Percentiles rank a stretch among this genome's conserved stretches.
phyloP scores from a whole-genome alignment of 1,140 invertebrate genomes.

The Zaprionus capensis region DNA sequence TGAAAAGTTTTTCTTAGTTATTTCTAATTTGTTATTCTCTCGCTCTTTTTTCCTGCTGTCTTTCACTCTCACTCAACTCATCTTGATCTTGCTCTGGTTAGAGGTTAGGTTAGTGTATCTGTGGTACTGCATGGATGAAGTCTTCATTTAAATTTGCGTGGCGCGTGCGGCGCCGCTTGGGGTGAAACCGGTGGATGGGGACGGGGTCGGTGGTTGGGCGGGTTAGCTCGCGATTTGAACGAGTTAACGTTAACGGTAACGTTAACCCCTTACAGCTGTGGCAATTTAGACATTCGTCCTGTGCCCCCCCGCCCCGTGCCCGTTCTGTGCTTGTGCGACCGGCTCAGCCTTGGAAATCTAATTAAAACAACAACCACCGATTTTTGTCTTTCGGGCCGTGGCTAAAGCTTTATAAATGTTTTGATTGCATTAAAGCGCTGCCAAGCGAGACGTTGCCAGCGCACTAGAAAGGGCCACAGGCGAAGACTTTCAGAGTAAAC shows the following conservation, averaged over 20 bases:
- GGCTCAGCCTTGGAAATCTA: constrained; percentile 76
- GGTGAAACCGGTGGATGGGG: constrained; percentile 23
- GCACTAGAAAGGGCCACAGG: background rate
- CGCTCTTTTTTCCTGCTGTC: background rate
- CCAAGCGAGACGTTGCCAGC: constrained; percentile 65
- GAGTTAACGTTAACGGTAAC: constrained; percentile 61
- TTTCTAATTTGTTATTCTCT: background rate
- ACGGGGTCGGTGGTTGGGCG: background rate
- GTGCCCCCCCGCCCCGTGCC: constrained; percentile 5
- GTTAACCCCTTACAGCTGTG: constrained; percentile 80
- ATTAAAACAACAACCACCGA: constrained; percentile 82
- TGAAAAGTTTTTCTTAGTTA: no score
- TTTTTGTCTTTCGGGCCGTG: constrained; percentile 72
- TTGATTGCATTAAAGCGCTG: constrained; percentile 80
- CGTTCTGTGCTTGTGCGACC: background rate
- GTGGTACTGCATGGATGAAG: background rate
- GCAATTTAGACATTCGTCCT: constrained; percentile 78
- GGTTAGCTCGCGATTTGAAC: constrained; percentile 49
- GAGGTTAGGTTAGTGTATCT: constrained; percentile 13
- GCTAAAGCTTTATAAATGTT: constrained; percentile 81
- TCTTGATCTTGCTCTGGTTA: background rate
- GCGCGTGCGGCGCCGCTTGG: constrained; percentile 52
- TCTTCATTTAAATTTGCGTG: constrained; percentile 8
- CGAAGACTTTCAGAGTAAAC: background rate
- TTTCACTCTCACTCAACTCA: background rate